Percentiles rank a stretch among this genome's conserved stretches.
These are phyloP conservation scores for Pammene aurita DNA, from an alignment of 2,888 invertebrate genomes.

Conservation along the genomic window DNA sequence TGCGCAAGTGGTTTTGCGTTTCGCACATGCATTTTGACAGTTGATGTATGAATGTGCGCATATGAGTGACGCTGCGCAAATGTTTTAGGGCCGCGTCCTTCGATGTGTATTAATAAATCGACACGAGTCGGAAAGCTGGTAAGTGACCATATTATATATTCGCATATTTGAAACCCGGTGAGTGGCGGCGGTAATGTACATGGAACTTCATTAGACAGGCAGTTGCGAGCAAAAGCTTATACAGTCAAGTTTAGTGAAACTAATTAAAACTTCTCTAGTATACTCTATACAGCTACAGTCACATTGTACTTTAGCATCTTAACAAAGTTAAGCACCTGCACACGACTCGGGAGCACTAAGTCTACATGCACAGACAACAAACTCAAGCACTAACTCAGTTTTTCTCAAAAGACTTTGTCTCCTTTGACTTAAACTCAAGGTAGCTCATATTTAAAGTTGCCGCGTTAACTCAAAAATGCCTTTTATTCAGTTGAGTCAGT, in stretches of 20 bases:
- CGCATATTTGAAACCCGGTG: no score
- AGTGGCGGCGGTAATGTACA: no score
- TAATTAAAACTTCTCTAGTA: constrained; percentile 6
- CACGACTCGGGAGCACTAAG: not conserved
- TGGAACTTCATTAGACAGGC: no score
- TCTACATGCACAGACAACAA: constrained; percentile 6
- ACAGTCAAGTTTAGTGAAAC: constrained; percentile 6
- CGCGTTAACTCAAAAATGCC: constrained; percentile 15
- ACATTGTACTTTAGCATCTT: constrained; percentile 9
- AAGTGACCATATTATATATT: no score
- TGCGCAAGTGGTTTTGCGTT: no score
- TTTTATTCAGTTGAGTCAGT: constrained; percentile 26
- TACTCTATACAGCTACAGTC: not conserved
- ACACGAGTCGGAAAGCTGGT: no score
- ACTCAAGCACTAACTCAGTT: constrained; percentile 12
- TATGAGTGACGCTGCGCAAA: no score
- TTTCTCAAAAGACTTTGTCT: constrained; percentile 18
- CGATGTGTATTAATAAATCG: no score
- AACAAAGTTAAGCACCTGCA: constrained; percentile 11
- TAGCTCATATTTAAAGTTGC: constrained; percentile 26
- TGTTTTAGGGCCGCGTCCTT: no score
- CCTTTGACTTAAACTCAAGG: constrained; percentile 16
- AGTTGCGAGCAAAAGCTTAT: no score
- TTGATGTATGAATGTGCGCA: no score
- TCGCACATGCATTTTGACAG: no score